Conservation (phyloP, 2,797 vertebrate species). For the Pseudochirops cupreus region DNA sequence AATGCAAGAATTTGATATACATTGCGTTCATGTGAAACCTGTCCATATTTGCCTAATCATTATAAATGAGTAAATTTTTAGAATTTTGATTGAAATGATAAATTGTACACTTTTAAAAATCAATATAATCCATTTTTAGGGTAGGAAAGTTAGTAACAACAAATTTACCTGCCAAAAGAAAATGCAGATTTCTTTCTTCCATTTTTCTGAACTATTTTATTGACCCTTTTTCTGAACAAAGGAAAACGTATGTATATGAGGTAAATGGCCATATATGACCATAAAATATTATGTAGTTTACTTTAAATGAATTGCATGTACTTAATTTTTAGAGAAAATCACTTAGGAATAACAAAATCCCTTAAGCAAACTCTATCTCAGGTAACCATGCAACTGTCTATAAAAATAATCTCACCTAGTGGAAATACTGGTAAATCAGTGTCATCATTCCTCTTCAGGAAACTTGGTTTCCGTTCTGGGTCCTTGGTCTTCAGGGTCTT, state of each 20-base stretch:
- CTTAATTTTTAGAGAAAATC: slow-evolving; percentile 28
- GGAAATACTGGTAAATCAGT: background rate
- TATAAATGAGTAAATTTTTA: background rate
- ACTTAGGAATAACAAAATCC: slow-evolving; percentile 30
- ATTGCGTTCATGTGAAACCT: too few species aligned
- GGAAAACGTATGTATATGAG: slow-evolving; percentile 22
- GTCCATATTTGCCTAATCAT: background rate
- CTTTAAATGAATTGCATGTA: slow-evolving; percentile 25
- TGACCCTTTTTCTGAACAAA: slow-evolving; percentile 33
- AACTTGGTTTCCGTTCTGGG: slow-evolving; percentile 32
- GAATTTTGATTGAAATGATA: background rate
- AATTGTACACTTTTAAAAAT: background rate
- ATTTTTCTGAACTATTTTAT: slow-evolving; percentile 46
- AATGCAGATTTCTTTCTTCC: background rate
- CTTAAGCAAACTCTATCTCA: slow-evolving; percentile 10
- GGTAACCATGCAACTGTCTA: background rate
- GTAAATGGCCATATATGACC: slow-evolving; percentile 12
- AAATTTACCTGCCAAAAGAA: background rate
- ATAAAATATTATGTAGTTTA: slow-evolving; percentile 15
- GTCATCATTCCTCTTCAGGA: slow-evolving; percentile 28
- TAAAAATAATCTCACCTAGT: slow-evolving; percentile 17
- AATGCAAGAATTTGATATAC: background rate
- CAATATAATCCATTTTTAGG: background rate
- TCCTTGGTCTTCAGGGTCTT: background rate
- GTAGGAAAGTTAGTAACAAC: background rate